Evolutionary conservation across 2,888 invertebrate species (phyloP).

Genomic region (Actias luna): DNA sequence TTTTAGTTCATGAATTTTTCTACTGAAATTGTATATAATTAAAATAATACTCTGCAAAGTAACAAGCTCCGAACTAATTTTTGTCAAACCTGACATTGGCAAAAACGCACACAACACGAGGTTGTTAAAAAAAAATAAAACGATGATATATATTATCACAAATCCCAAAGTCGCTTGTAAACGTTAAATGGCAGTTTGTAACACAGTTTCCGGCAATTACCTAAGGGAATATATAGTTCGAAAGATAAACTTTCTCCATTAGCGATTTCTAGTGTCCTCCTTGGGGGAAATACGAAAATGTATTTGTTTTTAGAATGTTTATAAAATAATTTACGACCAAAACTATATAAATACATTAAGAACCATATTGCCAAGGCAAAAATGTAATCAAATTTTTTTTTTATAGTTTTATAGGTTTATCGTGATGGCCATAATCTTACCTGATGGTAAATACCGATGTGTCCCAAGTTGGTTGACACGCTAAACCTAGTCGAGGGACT

Average conservation of each 20-base stretch:
- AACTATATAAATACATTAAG: too few relatives aligned
- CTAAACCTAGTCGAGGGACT: too few relatives aligned
- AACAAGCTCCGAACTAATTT: not conserved
- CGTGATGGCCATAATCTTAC: too few relatives aligned
- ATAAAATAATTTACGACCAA: too few relatives aligned
- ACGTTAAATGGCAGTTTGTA: conserved; percentile 23
- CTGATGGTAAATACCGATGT: too few relatives aligned
- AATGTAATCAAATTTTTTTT: too few relatives aligned
- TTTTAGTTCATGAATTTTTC: too few relatives aligned
- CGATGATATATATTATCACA: too few relatives aligned
- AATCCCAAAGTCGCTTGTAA: not conserved
- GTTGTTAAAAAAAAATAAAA: not conserved
- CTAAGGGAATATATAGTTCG: conserved; percentile 31
- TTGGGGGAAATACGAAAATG: not conserved
- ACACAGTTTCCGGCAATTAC: conserved; percentile 35
- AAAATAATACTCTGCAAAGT: not conserved
- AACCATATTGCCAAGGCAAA: too few relatives aligned
- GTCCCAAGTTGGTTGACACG: too few relatives aligned
- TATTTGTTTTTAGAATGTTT: not conserved
- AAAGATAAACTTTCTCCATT: conserved; percentile 34
- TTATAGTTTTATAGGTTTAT: too few relatives aligned
- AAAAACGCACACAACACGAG: not conserved
- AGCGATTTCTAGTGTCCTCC: not conserved
- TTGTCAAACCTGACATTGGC: not conserved
- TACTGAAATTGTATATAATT: not conserved